Percentiles rank a stretch among this genome's conserved stretches.
Conservation (phyloP, 2,113 vertebrate species). For the Holacanthus passer region DNA sequence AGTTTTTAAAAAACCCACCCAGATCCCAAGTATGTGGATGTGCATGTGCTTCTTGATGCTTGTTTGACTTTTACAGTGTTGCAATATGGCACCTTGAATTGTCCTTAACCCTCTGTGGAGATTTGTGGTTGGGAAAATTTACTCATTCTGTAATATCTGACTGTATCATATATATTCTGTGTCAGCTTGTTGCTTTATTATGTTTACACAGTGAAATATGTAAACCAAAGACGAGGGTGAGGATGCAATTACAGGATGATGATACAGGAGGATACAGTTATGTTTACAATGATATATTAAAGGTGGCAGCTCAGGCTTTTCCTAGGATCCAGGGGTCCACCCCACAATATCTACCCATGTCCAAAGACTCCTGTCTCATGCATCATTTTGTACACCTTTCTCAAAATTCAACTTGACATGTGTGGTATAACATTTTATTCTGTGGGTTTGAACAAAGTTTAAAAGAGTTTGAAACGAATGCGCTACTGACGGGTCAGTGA, state of each 20-base stretch:
- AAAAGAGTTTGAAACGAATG: neutral
- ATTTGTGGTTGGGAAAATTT: no score
- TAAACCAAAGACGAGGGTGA: no score
- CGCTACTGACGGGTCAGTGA: neutral
- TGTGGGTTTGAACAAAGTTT: slow-evolving; percentile 11
- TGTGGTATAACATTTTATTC: slow-evolving; percentile 4
- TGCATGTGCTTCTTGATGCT: neutral
- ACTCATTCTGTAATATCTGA: neutral
- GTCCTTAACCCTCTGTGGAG: neutral
- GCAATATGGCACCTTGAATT: neutral
- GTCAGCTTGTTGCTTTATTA: neutral
- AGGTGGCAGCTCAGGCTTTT: no score
- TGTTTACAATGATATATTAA: no score
- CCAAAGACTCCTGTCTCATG: neutral
- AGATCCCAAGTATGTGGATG: neutral
- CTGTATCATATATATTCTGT: neutral
- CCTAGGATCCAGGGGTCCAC: no score
- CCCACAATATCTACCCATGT: no score
- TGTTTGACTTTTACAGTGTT: neutral
- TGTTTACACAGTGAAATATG: neutral
- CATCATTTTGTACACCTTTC: neutral
- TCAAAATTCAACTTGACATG: neutral
- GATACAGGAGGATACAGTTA: no score
- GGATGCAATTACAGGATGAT: no score
- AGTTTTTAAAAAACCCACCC: neutral